These are phyloP conservation scores for Clarias macrocephalus DNA, from an alignment of 2,113 vertebrate genomes.

Conservation along the genomic window DNA sequence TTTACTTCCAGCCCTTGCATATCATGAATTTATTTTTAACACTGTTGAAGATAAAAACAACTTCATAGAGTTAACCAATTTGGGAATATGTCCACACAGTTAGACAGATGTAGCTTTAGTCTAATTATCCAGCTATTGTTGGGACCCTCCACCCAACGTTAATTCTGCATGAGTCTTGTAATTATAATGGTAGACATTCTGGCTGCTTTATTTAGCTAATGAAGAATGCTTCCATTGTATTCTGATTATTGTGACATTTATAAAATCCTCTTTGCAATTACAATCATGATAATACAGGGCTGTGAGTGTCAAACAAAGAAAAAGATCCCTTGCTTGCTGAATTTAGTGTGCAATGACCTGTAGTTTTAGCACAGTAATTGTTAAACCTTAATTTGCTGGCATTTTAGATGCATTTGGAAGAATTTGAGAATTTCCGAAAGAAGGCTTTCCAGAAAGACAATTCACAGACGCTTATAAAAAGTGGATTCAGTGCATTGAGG, in stretches of 20 bases:
- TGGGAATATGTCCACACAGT: not conserved
- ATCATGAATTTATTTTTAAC: not conserved
- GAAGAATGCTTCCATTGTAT: conserved; percentile 46
- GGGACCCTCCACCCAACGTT: not conserved
- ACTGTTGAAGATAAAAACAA: not conserved
- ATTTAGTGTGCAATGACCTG: conserved; percentile 14
- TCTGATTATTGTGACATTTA: conserved; percentile 49
- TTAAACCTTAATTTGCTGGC: not conserved
- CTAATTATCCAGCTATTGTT: conserved; percentile 29
- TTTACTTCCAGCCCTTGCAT: not conserved
- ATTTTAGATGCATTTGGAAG: not conserved
- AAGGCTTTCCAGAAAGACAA: not conserved
- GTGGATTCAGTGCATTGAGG: not conserved
- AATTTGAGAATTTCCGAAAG: not conserved
- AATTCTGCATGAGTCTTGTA: conserved; percentile 37
- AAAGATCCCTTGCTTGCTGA: not conserved
- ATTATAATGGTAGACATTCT: conserved; percentile 34
- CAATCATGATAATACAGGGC: conserved; percentile 38
- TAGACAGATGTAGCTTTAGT: not conserved
- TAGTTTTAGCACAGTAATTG: not conserved
- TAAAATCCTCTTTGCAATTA: conserved; percentile 41
- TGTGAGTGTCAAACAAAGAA: conserved; percentile 20
- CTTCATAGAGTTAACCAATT: not conserved
- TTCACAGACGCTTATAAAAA: conserved; percentile 2
- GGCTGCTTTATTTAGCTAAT: conserved; percentile 46